phyloP scores from a whole-genome alignment of 2,113 vertebrate genomes.

The Orientallactaga bullata region DNA sequence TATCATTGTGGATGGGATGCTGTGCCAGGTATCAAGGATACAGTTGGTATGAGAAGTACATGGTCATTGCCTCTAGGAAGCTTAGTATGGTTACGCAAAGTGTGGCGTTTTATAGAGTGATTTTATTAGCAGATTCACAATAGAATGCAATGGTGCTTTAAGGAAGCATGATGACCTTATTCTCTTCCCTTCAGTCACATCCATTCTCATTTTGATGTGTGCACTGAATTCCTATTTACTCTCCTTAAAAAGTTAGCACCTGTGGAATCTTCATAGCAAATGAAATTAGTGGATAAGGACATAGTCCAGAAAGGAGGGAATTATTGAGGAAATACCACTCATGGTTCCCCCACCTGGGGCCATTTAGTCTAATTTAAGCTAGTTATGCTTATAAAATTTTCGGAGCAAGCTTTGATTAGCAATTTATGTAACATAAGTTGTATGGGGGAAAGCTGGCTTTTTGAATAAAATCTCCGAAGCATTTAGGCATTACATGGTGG shows the following conservation, averaged over 20 bases:
- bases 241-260: conserved; percentile 24
- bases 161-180: background rate
- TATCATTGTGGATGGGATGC: background rate
- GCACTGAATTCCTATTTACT: conserved; percentile 17
- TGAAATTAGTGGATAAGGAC: background rate
- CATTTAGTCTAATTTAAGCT: conserved; percentile 43
- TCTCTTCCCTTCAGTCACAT: background rate
- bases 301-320: conserved; percentile 43
- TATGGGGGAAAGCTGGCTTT: conserved; percentile 39
- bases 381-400: conserved; percentile 40
- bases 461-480: conserved; percentile 61
- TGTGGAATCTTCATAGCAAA: conserved; percentile 37
- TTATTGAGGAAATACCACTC: background rate
- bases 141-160: conserved; percentile 12
- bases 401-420: conserved; percentile 53
- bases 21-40: background rate
- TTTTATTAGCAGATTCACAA: background rate
- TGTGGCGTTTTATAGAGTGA: conserved; percentile 5
- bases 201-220: background rate
- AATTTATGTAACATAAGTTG: conserved; percentile 26
- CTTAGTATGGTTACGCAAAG: conserved; percentile 26
- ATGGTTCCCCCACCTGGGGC: background rate
- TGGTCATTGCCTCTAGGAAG: conserved; percentile 21
- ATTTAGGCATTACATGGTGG: background rate
- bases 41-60: background rate